Evolutionary conservation across 2,797 vertebrate genomes (phyloP), one percentile per base, ranked within the genome.

Genomic region (Helostoma temminkii): DNA sequence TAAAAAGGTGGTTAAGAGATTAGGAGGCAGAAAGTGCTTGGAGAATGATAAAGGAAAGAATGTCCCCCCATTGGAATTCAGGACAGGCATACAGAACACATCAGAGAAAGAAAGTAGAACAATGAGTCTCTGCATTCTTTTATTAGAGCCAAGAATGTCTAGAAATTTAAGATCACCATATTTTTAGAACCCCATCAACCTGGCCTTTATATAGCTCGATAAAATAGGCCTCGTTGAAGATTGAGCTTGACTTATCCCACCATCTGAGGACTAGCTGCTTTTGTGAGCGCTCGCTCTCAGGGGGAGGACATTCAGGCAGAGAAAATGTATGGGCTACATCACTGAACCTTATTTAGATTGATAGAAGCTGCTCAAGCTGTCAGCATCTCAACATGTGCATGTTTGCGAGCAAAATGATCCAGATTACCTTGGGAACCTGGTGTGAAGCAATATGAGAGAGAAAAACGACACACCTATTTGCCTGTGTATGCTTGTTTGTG

Each of bases 171-270:
- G 90, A 89, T 85, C 74, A 55, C 84, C 87, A 79, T 93, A 93
- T 93, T 93, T 93, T 92, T 93, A 92, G 92, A 93, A 92, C 59
- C 87, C 91, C 86, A 91, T 92, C 92, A 92, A 92, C 89, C 89
- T 87, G 88, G 91, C 85, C 92, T 91, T 92, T 91, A 92, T 92
- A 92, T 89, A 93, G 91, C 89, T 78, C 62, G 25, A 82, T 91
- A 88, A 93, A 92, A 91, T 92, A 91, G 91, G 90, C 81, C 91
- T 91, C 60, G 52, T 68, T 55, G 70, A 46, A 85, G 82, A 84
- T 86, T 74, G 78, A 83, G 82, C 81, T 80, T 59, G n/a, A 83
- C 76, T 85, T 80, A 80, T 87, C 74, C 78, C 21, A 15, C 70
- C 59, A 74, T 81, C 82, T 72, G 66, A 88, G 66, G 47, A 65